Conservation (phyloP, 2,888 invertebrate species). For the Dichetophora obliterata region DNA sequence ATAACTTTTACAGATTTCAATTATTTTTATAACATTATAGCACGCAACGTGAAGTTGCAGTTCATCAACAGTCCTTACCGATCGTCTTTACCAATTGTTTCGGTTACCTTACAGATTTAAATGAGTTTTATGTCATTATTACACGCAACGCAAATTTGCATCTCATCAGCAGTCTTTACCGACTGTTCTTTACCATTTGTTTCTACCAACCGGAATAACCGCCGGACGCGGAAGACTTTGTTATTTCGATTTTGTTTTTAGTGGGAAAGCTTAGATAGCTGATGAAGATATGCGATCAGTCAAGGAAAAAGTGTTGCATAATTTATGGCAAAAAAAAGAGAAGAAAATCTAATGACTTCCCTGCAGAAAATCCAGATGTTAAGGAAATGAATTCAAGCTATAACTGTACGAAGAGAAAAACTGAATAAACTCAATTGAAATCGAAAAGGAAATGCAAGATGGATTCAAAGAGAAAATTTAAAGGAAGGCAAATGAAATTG, state of each 20-base stretch:
- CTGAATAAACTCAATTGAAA: not conserved
- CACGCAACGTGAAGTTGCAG: too few species aligned
- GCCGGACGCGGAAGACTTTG: conserved; percentile 41
- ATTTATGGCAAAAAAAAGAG: conserved; percentile 32
- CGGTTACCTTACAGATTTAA: not conserved
- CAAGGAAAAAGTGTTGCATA: conserved; percentile 29
- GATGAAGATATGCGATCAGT: conserved; percentile 30
- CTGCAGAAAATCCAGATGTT: conserved; percentile 18
- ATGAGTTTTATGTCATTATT: too few species aligned
- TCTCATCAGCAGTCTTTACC: not conserved
- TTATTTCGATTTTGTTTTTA: not conserved
- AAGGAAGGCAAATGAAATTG: not conserved
- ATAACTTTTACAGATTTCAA: not conserved
- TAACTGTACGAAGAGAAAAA: conserved; percentile 13
- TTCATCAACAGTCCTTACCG: not conserved
- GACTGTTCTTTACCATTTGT: not conserved
- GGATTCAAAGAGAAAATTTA: not conserved
- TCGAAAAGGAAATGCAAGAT: not conserved
- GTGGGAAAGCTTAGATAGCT: not conserved
- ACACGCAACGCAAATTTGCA: too few species aligned
- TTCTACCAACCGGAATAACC: conserved; percentile 37
- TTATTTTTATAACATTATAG: too few species aligned
- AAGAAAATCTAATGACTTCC: not conserved
- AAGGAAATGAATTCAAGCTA: conserved; percentile 10
- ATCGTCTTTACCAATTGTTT: not conserved